Evolutionary conservation across 92 coral and sea anemone species (phyloP).

Genomic region (Heliopora coerulea): DNA sequence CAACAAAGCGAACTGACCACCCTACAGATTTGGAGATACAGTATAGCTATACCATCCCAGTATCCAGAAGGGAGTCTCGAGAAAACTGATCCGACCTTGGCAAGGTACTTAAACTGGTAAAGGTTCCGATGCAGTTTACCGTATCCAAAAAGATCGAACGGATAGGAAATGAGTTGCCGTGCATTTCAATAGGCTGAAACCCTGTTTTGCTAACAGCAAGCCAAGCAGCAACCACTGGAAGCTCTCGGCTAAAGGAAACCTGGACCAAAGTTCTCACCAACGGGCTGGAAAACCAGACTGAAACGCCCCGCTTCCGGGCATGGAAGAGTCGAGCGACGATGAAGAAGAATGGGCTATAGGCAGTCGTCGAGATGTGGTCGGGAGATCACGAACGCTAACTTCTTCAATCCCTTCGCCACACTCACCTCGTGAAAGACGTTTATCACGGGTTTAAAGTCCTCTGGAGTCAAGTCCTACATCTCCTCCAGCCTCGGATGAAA

Average conservation of each 20-base stretch:
- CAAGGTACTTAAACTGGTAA: not conserved
- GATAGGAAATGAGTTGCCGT: slow-evolving; percentile 3
- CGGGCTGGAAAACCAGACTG: too few species aligned
- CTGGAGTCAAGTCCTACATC: too few species aligned
- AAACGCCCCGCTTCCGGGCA: too few species aligned
- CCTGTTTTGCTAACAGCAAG: not conserved
- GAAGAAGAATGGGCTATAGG: too few species aligned
- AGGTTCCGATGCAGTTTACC: not conserved
- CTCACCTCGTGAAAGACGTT: too few species aligned
- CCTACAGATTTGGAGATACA: not conserved
- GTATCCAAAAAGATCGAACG: not conserved
- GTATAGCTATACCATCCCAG: not conserved
- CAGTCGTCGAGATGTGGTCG: too few species aligned
- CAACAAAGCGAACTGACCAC: not conserved
- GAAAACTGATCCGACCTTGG: not conserved
- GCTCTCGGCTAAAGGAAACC: not conserved
- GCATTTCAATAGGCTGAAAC: slow-evolving; percentile 16
- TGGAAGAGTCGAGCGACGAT: too few species aligned
- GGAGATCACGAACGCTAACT: too few species aligned
- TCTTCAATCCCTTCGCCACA: too few species aligned
- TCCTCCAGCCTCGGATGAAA: not conserved
- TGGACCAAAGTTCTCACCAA: too few species aligned
- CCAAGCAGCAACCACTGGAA: not conserved
- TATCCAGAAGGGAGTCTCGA: not conserved
- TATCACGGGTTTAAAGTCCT: too few species aligned